phyloP scores from a whole-genome alignment of 64 coral and sea anemone species.

The Trachythela sp. region DNA sequence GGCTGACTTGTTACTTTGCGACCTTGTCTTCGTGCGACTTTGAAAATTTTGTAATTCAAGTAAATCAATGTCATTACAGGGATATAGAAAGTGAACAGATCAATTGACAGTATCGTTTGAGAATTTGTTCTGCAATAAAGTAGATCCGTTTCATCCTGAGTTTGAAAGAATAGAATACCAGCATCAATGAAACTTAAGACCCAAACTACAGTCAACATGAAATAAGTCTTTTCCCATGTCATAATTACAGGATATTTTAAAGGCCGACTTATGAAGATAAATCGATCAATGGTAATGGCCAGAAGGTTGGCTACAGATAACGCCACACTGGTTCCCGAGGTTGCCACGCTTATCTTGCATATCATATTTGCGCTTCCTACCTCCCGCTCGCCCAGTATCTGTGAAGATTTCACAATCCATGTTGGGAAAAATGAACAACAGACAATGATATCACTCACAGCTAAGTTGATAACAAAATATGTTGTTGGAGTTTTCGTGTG shows the following conservation, averaged over 20 bases:
- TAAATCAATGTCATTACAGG: neutral
- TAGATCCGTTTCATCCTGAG: too few relatives aligned
- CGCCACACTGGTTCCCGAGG: neutral
- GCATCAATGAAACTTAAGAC: too few relatives aligned
- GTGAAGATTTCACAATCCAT: neutral
- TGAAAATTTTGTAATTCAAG: constrained; percentile 1
- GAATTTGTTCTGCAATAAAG: too few relatives aligned
- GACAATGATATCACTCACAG: neutral
- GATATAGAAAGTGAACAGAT: neutral
- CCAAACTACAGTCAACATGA: too few relatives aligned
- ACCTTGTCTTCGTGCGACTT: neutral
- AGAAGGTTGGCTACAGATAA: neutral
- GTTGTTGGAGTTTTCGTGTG: neutral
- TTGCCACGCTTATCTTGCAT: neutral
- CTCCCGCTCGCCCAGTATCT: neutral
- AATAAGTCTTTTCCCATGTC: neutral
- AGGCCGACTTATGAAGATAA: neutral
- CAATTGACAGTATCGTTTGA: too few relatives aligned
- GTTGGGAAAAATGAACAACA: neutral
- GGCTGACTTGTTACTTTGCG: neutral
- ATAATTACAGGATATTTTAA: neutral
- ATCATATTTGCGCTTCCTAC: neutral
- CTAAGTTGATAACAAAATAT: neutral
- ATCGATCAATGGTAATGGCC: neutral
- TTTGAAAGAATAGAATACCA: too few relatives aligned